Base-by-base conservation (phyloP, 1,140 invertebrate genomes). In the Latrodectus geometricus region DNA sequence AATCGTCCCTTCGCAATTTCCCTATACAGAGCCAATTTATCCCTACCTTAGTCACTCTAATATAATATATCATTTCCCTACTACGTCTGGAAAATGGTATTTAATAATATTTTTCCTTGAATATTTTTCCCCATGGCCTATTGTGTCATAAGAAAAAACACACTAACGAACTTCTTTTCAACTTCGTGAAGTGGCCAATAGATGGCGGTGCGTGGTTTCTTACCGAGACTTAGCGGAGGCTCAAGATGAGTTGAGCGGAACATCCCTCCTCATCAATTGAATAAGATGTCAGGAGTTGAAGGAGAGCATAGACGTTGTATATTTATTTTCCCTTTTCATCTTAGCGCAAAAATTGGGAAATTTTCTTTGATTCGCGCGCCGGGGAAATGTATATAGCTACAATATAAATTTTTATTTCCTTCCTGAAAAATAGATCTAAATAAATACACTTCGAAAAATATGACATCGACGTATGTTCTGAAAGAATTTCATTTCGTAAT, bases 281-380 rank as follows among this genome's bases (percentile, higher is more conserved):
- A 75, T 54, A 50, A 75, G 52, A 49, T 75, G 73, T 75, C 73
- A 75, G 54, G 54, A 54, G 52, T 56, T 52, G 54, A 75, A 52
- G 73, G 52, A 75, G 52, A n/a, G 23, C 54, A 75, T 54, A 54
- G 73, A 61, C 11, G 17, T 2, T 61, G 17, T 61, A 17, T 17
- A 61, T 61, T 61, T 61, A 61, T 61, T 61, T 61, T 35, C 35
- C 35, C 35, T 35, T 35, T 35, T 35, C 35, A 35, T 35, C 35
- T 35, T 35, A 35, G 35, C 35, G 35, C 35, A 35, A 35, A 35
- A 35, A 35, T 35, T 35, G 35, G 35, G 35, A 35, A 35, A 35
- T 35, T 35, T 35, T 35, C 35, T 35, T 35, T 35, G 35, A 35
- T 35, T 35, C 35, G 35, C 5, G 35, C 35, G 35, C 35, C 35